Percentiles rank a stretch among this genome's conserved stretches.
Evolutionary conservation across 1,140 invertebrate genomes (phyloP).

Genomic region (Drosophila bifasciata): DNA sequence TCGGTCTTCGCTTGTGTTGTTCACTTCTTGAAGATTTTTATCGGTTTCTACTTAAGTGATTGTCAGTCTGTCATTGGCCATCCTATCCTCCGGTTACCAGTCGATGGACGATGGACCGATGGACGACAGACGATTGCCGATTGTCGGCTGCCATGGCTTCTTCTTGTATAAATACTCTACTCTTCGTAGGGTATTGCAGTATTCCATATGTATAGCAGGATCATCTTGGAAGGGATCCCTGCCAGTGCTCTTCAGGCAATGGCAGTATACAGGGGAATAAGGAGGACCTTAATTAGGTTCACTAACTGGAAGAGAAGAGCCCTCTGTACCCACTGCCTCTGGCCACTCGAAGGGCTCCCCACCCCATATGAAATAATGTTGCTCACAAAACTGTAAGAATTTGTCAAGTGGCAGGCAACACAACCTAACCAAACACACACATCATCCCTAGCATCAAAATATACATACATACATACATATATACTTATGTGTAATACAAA

Average conservation of each 20-base stretch:
- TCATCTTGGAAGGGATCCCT: constrained; percentile 14
- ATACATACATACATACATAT: constrained; percentile 25
- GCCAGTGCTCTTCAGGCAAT: not conserved
- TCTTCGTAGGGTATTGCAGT: constrained; percentile 36
- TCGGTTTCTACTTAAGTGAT: constrained; percentile 82
- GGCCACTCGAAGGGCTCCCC: too few species aligned
- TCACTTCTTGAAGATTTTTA: constrained; percentile 73
- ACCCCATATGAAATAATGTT: constrained; percentile 55
- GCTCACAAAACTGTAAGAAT: constrained; percentile 72
- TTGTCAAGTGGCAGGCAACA: constrained; percentile 71
- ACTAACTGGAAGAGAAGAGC: constrained; percentile 40
- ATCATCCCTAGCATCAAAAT: constrained; percentile 7
- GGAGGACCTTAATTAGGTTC: constrained; percentile 37
- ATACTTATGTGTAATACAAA: constrained; percentile 27
- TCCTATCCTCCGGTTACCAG: constrained; percentile 47
- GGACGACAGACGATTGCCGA: constrained; percentile 21
- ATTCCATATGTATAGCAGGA: not conserved
- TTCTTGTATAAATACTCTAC: constrained; percentile 22
- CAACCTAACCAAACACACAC: constrained; percentile 46
- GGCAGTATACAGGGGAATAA: constrained; percentile 9
- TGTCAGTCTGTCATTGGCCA: constrained; percentile 78
- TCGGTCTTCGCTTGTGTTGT: constrained; percentile 18
- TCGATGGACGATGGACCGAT: constrained; percentile 26
- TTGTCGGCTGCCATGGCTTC: constrained; percentile 27
- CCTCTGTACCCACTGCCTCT: constrained; percentile 5